These are phyloP conservation scores for Siniperca knerii DNA, from an alignment of 2,113 vertebrate species.

Conservation along the genomic window DNA sequence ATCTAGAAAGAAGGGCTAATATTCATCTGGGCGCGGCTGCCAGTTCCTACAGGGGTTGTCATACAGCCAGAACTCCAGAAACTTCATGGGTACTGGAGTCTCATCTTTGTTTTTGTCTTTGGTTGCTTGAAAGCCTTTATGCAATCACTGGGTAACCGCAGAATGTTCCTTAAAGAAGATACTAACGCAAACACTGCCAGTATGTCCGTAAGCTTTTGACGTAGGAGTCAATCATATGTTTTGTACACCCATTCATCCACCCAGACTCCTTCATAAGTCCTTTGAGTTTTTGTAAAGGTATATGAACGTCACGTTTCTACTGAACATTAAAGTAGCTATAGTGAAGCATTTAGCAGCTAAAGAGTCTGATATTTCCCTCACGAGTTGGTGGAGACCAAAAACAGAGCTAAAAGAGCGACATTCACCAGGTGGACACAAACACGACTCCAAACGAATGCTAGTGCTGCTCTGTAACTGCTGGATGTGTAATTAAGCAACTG, in stretches of 20 bases:
- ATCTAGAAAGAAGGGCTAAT: slow-evolving; percentile 32
- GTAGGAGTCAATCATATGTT: neutral
- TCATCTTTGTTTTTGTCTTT: slow-evolving; percentile 23
- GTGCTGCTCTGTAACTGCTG: neutral
- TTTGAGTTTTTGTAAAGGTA: neutral
- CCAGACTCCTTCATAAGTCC: neutral
- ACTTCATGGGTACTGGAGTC: neutral
- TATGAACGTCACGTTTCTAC: neutral
- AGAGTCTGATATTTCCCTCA: neutral
- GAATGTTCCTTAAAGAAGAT: neutral
- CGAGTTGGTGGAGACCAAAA: neutral
- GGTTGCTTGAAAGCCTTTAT: neutral
- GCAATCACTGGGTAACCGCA: slow-evolving; percentile 20
- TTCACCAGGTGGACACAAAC: too few relatives aligned
- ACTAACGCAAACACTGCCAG: neutral
- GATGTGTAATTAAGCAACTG: too few relatives aligned
- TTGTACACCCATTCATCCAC: neutral
- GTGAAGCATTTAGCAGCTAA: neutral
- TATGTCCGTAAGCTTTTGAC: neutral
- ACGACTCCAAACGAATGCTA: too few relatives aligned
- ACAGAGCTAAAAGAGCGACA: neutral
- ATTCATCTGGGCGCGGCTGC: slow-evolving; percentile 31
- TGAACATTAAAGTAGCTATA: neutral
- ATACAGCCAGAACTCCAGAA: slow-evolving; percentile 21
- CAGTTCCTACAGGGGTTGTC: slow-evolving; percentile 23